Evolutionary conservation across 1,140 invertebrate genomes (phyloP).

Genomic region (Thereuonema tuberculata): DNA sequence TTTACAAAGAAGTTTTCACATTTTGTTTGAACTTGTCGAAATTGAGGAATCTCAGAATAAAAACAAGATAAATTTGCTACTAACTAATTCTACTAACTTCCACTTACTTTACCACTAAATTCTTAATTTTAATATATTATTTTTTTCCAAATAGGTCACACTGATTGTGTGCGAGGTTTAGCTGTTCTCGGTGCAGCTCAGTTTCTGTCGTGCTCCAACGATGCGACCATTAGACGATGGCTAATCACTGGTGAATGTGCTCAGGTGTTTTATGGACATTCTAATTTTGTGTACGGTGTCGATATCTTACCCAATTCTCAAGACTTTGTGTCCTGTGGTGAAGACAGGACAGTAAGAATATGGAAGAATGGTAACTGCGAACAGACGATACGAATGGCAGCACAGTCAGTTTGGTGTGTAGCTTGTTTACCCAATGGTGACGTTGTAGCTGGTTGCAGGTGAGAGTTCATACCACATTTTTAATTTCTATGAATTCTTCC

Average conservation of each 20-base stretch:
- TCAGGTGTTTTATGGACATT: conserved; percentile 61
- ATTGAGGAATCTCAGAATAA: no score
- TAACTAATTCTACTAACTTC: no score
- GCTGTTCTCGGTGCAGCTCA: conserved; percentile 47
- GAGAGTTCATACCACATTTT: conserved; percentile 11
- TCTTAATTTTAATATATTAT: no score
- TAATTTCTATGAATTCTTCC: no score
- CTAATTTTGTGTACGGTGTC: conserved; percentile 48
- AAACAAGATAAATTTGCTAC: no score
- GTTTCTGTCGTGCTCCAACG: conserved; percentile 82
- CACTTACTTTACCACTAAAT: no score
- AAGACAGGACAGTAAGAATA: conserved; percentile 72
- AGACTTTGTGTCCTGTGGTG: conserved; percentile 59
- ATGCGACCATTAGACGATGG: conserved; percentile 72
- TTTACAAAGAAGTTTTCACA: no score
- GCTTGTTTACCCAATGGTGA: conserved; percentile 66
- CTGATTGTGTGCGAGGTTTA: conserved; percentile 75
- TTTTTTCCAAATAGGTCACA: no score
- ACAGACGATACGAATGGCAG: conserved; percentile 63
- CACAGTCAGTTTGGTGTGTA: conserved; percentile 79
- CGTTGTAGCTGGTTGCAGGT: conserved; percentile 70
- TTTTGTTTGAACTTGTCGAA: no score
- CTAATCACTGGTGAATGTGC: conserved; percentile 57
- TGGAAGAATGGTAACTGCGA: conserved; percentile 50
- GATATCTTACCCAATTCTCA: conserved; percentile 42